Percentiles rank a stretch among this genome's conserved stretches.
Conservation (phyloP, 2,797 vertebrate genomes). For the Serranus cabrilla region DNA sequence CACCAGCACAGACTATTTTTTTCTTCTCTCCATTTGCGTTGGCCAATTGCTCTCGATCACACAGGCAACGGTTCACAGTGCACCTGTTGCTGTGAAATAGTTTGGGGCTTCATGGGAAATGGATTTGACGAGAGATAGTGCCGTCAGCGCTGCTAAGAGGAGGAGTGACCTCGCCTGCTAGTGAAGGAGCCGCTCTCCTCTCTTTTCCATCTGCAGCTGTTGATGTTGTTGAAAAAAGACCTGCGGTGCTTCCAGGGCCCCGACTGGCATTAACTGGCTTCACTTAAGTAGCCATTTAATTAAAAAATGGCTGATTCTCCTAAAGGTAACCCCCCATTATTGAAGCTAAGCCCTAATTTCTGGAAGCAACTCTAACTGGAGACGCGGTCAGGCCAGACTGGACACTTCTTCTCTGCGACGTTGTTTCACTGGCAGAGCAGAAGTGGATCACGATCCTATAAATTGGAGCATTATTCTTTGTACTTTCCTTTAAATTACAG, state of each 20-base stretch:
- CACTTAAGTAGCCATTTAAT: constrained; percentile 58
- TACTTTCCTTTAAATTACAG: constrained; percentile 29
- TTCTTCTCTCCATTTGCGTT: constrained; percentile 9
- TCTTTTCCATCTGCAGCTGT: constrained; percentile 63
- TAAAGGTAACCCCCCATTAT: constrained; percentile 55
- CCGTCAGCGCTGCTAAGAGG: constrained; percentile 42
- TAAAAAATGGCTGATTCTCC: constrained; percentile 52
- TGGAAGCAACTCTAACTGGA: constrained; percentile 20
- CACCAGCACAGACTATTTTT: background rate
- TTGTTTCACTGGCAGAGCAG: constrained; percentile 23
- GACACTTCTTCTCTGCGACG: constrained; percentile 2
- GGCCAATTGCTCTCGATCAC: constrained; percentile 33
- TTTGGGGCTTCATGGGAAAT: constrained; percentile 55
- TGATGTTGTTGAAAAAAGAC: constrained; percentile 51
- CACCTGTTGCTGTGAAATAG: constrained; percentile 71
- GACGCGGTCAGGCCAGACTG: background rate
- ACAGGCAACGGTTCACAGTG: constrained; percentile 37
- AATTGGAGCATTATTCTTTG: constrained; percentile 41
- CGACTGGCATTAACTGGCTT: constrained; percentile 41
- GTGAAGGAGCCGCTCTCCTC: constrained; percentile 46
- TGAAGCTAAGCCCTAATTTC: constrained; percentile 43
- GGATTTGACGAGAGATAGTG: constrained; percentile 63
- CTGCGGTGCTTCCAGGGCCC: constrained; percentile 9
- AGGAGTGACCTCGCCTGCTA: constrained; percentile 53
- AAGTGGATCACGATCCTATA: constrained; percentile 37